Conservation (phyloP, 2,888 invertebrate genomes). For the Drosophila testacea region DNA sequence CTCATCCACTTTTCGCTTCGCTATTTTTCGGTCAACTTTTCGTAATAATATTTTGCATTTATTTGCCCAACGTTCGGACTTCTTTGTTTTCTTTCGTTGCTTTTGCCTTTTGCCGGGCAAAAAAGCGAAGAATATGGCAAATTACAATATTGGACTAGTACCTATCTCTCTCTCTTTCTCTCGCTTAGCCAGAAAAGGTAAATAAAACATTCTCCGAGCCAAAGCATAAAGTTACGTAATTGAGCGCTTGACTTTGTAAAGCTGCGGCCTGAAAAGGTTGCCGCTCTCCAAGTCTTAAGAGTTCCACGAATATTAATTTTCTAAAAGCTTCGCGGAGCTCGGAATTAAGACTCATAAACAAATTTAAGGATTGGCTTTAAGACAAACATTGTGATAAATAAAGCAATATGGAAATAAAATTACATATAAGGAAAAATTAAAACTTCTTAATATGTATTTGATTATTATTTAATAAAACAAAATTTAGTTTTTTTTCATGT, state of each 20-base stretch:
- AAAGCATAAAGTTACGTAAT: slow-evolving; percentile 66
- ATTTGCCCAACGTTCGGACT: slow-evolving; percentile 72
- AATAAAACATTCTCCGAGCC: slow-evolving; percentile 57
- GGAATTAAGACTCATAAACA: neutral
- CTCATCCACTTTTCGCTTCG: neutral
- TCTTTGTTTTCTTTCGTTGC: slow-evolving; percentile 62
- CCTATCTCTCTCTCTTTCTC: slow-evolving; percentile 5
- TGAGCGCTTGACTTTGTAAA: slow-evolving; percentile 69
- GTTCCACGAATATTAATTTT: slow-evolving; percentile 51
- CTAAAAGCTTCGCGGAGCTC: slow-evolving; percentile 33
- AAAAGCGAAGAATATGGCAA: slow-evolving; percentile 44
- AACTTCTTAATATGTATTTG: no score
- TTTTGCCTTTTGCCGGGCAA: slow-evolving; percentile 20
- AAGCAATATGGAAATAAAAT: no score
- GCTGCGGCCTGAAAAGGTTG: slow-evolving; percentile 34
- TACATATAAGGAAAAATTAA: no score
- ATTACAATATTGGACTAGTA: slow-evolving; percentile 63
- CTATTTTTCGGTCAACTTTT: slow-evolving; percentile 73
- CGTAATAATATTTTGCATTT: slow-evolving; percentile 81
- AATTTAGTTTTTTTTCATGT: no score
- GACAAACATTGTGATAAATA: neutral
- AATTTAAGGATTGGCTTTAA: neutral
- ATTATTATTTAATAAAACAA: no score
- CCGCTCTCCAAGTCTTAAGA: slow-evolving; percentile 30
- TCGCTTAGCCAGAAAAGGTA: slow-evolving; percentile 47